A percentile compares a stretch with the other conserved stretches of the same genome.
Conservation (phyloP, 2,888 invertebrate species). For the Ametastegia equiseti region DNA sequence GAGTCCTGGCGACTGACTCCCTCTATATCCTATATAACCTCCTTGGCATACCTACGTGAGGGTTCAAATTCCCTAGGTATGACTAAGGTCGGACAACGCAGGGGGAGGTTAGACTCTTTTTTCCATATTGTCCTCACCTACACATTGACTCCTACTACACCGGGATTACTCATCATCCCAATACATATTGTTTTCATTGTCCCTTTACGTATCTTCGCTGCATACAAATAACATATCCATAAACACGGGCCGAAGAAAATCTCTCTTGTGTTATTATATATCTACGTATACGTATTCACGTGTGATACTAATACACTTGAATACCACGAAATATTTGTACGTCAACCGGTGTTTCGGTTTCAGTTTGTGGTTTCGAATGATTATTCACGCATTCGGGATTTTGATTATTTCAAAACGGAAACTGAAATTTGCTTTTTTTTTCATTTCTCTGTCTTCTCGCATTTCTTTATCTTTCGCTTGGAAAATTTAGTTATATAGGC, state of each 20-base stretch:
- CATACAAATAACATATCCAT: not conserved
- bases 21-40: not conserved
- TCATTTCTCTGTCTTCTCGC: not conserved
- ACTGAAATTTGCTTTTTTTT: not conserved
- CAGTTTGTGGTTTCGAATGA: not conserved
- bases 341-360: not conserved
- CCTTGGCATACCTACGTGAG: constrained; percentile 37
- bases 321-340: not conserved
- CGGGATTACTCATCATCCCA: constrained; percentile 62
- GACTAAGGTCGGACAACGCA: constrained; percentile 46
- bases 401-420: not conserved
- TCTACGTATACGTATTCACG: too few species aligned
- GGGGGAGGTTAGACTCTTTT: constrained; percentile 17
- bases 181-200: constrained; percentile 62
- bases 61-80: constrained; percentile 44
- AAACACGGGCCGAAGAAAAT: not conserved
- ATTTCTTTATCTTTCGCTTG: not conserved
- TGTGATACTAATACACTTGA: not conserved
- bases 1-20: constrained; percentile 5
- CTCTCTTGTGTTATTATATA: not conserved
- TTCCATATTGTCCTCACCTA: constrained; percentile 39
- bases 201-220: constrained; percentile 8
- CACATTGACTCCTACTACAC: constrained; percentile 22
- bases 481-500: too few species aligned
- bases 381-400: not conserved